Base-by-base conservation (phyloP, 2,888 invertebrate genomes). In the Tanypteryx hageni region DNA sequence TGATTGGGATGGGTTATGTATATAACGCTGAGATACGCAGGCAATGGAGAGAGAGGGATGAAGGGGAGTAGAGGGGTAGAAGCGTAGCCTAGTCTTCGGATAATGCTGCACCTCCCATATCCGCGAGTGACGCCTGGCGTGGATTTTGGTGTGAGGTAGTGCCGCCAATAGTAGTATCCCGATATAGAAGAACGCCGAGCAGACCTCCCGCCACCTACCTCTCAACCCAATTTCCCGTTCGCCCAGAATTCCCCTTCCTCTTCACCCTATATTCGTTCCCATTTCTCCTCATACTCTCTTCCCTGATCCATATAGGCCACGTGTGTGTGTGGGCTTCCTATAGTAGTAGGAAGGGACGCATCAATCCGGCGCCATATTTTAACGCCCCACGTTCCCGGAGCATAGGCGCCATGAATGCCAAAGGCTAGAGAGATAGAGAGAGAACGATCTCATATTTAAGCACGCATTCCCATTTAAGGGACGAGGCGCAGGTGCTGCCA, bases 381-480 rank as follows among this genome's bases (percentile, higher is more conserved):
- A 22, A 27, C 76, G 27, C 76, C 68, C 76, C 22, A 27, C 76
- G 76, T 76, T 76, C 27, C 76, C 76, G 22, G 8, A 44, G 76
- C 68, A 7, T 68, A 18, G 76, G 76, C 76, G 76, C 27, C 76
- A 76, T 76, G 76, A 76, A 76, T 76, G 76, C 76, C 5, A 68
- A 68, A 22, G 68, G n/a, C 44, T 44, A 44, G 44, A 44, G 44
- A n/a, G 68, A 22, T n/a, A 76, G 27, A n/a, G 68, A 22, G 76
- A 76, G 27, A 13, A 22, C 76, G 76, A 22, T 76, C 76, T 27
- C 76, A 76, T 76, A 76, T 76, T 76, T 76, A 76, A 76, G 27
- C 76, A 27, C 76, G 76, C 22, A 76, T 22, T 76, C 27, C 27
- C 76, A 76, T 76, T 76, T 76, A 76, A 27, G 76, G 76, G 76